Evolutionary conservation across 2,797 vertebrate genomes (phyloP).

Genomic region (Cephalopachus bancanus): DNA sequence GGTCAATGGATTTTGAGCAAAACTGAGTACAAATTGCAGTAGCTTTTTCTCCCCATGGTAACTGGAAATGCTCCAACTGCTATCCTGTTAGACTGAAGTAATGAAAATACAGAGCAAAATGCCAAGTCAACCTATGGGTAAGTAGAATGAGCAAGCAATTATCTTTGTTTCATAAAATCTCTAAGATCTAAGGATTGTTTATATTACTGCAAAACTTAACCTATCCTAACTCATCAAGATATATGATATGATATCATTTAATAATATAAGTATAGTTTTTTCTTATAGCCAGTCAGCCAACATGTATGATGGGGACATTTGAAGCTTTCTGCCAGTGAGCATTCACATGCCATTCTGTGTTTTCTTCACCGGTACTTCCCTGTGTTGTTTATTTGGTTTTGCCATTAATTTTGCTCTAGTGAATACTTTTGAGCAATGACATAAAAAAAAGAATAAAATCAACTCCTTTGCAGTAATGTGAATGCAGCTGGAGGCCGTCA

Average conservation of each 20-base stretch:
- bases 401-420: not conserved
- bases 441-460: too few species aligned
- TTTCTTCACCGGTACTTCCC: not conserved
- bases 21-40: not conserved
- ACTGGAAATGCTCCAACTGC: not conserved
- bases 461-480: too few species aligned
- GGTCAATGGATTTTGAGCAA: not conserved
- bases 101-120: not conserved
- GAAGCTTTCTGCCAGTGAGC: not conserved
- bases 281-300: not conserved
- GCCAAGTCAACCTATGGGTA: not conserved
- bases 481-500: too few species aligned
- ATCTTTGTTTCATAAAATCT: conserved; percentile 24
- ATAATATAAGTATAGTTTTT: not conserved
- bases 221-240: not conserved
- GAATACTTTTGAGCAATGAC: not conserved
- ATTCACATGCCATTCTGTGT: not conserved
- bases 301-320: not conserved
- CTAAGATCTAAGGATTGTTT: not conserved
- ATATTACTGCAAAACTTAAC: not conserved
- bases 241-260: not conserved
- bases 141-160: not conserved
- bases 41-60: not conserved
- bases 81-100: not conserved
- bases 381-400: not conserved